Percentiles rank a stretch among this genome's conserved stretches.
phyloP scores from a whole-genome alignment of 1,140 invertebrate species.

The Andricus grossulariae region DNA sequence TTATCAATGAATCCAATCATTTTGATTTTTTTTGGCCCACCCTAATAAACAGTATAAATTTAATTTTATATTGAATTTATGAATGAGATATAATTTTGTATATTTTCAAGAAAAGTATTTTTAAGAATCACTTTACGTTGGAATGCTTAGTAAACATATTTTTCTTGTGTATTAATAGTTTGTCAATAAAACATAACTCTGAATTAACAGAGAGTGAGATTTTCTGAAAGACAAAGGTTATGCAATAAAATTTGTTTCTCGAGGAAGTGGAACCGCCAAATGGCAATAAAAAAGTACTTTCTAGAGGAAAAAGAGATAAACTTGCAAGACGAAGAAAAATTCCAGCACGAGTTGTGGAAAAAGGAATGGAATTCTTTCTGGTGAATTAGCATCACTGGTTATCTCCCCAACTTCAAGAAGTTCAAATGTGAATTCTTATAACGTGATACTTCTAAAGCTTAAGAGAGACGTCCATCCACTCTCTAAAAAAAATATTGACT shows the following conservation, averaged over 20 bases:
- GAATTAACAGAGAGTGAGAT: background rate
- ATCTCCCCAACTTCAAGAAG: background rate
- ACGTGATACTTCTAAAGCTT: background rate
- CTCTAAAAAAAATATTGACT: background rate
- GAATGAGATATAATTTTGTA: too few species aligned
- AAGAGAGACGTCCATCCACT: background rate
- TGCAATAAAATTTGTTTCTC: slow-evolving; percentile 13
- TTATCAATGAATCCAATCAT: too few species aligned
- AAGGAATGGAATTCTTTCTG: background rate
- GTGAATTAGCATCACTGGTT: background rate
- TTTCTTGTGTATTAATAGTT: too few species aligned
- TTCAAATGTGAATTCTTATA: background rate
- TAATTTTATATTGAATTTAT: too few species aligned
- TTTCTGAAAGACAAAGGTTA: background rate
- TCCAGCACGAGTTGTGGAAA: background rate
- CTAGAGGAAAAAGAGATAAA: background rate
- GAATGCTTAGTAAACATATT: too few species aligned
- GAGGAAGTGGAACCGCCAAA: slow-evolving; percentile 2
- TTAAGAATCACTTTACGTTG: too few species aligned
- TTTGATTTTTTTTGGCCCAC: too few species aligned
- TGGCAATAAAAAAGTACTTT: background rate
- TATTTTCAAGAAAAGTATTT: too few species aligned
- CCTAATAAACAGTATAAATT: too few species aligned
- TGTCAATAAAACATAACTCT: too few species aligned
- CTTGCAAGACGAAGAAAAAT: background rate